Conservation (phyloP, 2,113 vertebrate genomes). For the Smithornis capensis region DNA sequence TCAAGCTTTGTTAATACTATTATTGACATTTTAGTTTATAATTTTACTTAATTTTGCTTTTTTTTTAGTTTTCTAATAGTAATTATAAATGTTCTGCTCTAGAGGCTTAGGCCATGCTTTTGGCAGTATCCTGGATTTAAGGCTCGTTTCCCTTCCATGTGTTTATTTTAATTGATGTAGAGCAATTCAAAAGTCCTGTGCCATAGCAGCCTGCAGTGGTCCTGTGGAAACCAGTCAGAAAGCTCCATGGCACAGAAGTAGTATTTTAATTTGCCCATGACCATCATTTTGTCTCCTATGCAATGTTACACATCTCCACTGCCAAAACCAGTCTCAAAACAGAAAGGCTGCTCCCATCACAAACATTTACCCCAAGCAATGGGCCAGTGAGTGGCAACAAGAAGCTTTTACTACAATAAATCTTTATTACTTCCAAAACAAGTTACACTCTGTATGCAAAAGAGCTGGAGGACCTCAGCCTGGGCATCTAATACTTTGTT, state of each 20-base stretch:
- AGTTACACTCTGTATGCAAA: background rate
- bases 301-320: background rate
- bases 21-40: background rate
- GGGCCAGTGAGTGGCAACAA: background rate
- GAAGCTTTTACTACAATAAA: background rate
- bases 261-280: background rate
- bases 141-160: background rate
- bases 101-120: background rate
- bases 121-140: background rate
- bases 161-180: background rate
- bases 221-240: background rate
- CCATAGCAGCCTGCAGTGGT: background rate
- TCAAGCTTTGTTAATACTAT: background rate
- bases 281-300: background rate
- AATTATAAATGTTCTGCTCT: background rate
- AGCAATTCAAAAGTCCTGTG: background rate
- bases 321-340: background rate
- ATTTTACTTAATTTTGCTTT: background rate
- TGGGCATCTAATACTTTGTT: background rate
- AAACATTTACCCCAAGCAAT: accelerated
- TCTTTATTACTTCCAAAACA: background rate
- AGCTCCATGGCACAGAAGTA: background rate
- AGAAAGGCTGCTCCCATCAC: background rate
- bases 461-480: background rate
- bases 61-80: background rate